Percentiles rank a stretch among this genome's conserved stretches.
These are phyloP conservation scores for Ascidia mentula DNA, from an alignment of 23 tunicate genomes.

Conservation along the genomic window DNA sequence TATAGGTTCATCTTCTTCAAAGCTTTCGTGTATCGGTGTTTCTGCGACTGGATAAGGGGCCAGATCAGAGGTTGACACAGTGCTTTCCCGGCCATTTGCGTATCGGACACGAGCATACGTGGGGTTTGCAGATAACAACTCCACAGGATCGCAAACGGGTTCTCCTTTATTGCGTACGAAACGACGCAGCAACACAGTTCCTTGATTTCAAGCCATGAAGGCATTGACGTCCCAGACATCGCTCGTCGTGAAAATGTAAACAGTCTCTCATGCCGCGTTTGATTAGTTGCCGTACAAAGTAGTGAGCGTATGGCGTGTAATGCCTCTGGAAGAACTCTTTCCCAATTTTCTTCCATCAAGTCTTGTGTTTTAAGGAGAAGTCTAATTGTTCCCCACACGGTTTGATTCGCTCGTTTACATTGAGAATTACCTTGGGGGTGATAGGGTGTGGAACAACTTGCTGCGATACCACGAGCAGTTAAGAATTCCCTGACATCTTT, in stretches of 20 bases:
- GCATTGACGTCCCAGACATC: not conserved
- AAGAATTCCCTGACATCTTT: not conserved
- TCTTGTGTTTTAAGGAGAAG: conserved; percentile 1
- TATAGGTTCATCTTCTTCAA: no score
- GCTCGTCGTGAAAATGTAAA: no score
- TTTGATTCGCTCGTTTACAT: conserved; percentile 13
- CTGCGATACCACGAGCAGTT: conserved; percentile 2
- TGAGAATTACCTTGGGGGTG: conserved; percentile 20
- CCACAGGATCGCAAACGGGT: conserved; percentile 22
- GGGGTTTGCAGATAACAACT: conserved; percentile 15
- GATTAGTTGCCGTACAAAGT: not conserved
- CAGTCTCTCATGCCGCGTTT: conserved; percentile 4
- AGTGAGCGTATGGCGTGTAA: not conserved
- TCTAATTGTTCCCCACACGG: conserved; percentile 23
- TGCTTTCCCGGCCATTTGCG: conserved; percentile 16
- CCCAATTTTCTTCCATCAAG: not conserved
- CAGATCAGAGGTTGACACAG: conserved; percentile 30
- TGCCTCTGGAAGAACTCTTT: not conserved
- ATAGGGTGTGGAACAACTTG: conserved; percentile 10
- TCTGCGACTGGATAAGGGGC: conserved; percentile 6
- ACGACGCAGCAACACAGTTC: conserved; percentile 13
- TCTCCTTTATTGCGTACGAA: conserved; percentile 30
- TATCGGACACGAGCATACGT: conserved; percentile 12
- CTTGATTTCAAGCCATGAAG: not conserved
- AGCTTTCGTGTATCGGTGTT: no score